Conservation (phyloP, 1,140 invertebrate species). For the Temnothorax curvispinosus region DNA sequence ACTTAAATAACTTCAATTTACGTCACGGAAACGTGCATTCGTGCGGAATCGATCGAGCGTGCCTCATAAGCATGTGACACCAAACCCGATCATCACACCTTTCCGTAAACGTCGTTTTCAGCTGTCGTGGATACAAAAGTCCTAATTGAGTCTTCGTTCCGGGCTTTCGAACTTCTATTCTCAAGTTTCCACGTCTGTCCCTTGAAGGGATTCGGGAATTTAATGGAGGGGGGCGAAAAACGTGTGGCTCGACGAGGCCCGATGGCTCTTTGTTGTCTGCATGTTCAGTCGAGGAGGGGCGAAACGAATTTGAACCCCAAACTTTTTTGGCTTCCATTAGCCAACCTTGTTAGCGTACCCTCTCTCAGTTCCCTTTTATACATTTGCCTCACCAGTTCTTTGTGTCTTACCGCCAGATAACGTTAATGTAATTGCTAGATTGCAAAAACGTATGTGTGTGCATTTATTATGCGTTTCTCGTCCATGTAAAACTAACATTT, state of each 20-base stretch:
- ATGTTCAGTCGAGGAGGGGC: slow-evolving; percentile 64
- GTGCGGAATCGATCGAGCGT: neutral
- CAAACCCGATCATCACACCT: slow-evolving; percentile 51
- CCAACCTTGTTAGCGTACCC: slow-evolving; percentile 11
- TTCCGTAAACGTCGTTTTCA: slow-evolving; percentile 68
- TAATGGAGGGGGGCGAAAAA: slow-evolving; percentile 63
- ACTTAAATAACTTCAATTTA: slow-evolving; percentile 19
- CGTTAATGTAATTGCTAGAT: too few relatives aligned
- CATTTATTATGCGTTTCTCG: neutral
- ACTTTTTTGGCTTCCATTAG: slow-evolving; percentile 81
- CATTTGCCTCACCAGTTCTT: neutral
- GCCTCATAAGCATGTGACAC: slow-evolving; percentile 36
- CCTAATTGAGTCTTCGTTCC: slow-evolving; percentile 69
- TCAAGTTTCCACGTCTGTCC: slow-evolving; percentile 64
- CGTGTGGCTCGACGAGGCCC: slow-evolving; percentile 42
- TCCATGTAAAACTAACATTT: neutral
- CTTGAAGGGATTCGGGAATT: slow-evolving; percentile 73
- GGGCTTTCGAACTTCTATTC: slow-evolving; percentile 65
- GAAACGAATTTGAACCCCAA: slow-evolving; percentile 76
- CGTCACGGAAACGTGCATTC: neutral
- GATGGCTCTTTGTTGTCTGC: slow-evolving; percentile 75
- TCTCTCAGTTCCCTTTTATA: slow-evolving; percentile 34
- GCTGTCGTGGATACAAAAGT: slow-evolving; percentile 53
- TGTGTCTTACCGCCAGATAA: neutral
- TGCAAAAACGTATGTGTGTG: neutral